Evolutionary conservation across 2,797 vertebrate genomes (phyloP), one percentile per base, ranked within the genome.

Genomic region (Myotis vivesi): DNA sequence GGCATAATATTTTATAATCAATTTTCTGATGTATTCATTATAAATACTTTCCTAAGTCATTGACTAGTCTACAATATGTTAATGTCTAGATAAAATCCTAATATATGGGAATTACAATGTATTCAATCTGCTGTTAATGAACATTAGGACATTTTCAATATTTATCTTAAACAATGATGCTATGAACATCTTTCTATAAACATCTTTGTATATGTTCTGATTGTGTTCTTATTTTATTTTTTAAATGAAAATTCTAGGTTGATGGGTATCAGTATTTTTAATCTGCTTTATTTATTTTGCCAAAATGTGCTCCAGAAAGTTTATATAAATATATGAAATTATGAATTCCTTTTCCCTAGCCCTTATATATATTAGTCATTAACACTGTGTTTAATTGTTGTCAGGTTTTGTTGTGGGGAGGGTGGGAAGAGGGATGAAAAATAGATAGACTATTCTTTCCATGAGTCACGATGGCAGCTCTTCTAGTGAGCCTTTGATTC

Each of bases 1-100:
- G 2, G 28, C 13, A 87, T 89, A 95, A 79, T 93, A 73, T 80
- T 75, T 92, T 64, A 71, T 84, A 93, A 71, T 30, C 71, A 28
- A 1, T 83, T 87, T 77, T 83, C 89, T 55, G 1, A 28, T 20
- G 59, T 80, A 94, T 59, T 87, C 23, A 90, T 44, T 86, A 3
- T 80, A 23, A 91, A 84, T 0, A 57, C 71, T 84, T 73, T 66
- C 17, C 22, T 59, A 73, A 75, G 8, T 87, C 51, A 89, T 64
- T 75, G 91, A 51, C 23, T 95, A 62, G 28, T 72, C 59, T 86
- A 59, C 6, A 92, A 73, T 13, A 86, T 81, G 6, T 38, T 66
- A 83, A 53, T 57, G 5, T 62, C 25, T 38, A 79, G 15, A 62
- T 75, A 79, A 46, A 46, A 71, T 75, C 72, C 11, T 82, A 76